Base-by-base conservation (phyloP, 2,113 vertebrate species). In the Sprattus sprattus region DNA sequence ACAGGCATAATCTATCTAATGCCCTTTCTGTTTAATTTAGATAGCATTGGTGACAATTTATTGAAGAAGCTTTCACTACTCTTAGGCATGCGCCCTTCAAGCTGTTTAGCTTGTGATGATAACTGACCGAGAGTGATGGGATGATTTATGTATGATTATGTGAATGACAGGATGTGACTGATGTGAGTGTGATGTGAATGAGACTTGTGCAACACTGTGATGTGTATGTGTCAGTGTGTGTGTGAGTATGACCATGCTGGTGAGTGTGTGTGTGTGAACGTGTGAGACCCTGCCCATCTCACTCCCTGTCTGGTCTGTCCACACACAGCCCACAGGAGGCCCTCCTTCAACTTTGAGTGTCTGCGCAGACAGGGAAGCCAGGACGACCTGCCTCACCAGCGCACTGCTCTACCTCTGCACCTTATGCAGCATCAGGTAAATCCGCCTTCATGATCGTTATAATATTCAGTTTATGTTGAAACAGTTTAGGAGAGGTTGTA, bases 261-360 rank as follows among this genome's bases (percentile, higher is more conserved):
- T 39, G 39, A 39, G 39, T 39, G 39, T 64, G 57, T 64, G 57
- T 64, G 57, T 57, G 57, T 64, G 57, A 22, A 6, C 0, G 57
- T 64, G 57, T 64, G 22, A 22, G 57, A 22, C 22, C 22, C 4
- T 9, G 5, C 57, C n/a, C 20, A 6, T 25, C 22, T 8, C 57
- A 64, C 57, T 64, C 22, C 57, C 2, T 67, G 64, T 67, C 64
- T 28, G 28, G 28, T 78, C 10, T 78, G 32, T 15, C 82, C 82
- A 84, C 83, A 88, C 83, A 85, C 91, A 99, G 98, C 96, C 92
- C 94, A 97, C 54, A 96, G 96, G 91, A 97, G 97, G 91, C 95
- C 98, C 20, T 99, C 98, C 88, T 99, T 99, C 93, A 99, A 99
- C 93, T 99, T 99, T 0, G 98, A 99, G 97, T 99, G 98, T 96